Base-by-base conservation (phyloP, 2,888 invertebrate genomes). In the Himalopsyche tibetana region DNA sequence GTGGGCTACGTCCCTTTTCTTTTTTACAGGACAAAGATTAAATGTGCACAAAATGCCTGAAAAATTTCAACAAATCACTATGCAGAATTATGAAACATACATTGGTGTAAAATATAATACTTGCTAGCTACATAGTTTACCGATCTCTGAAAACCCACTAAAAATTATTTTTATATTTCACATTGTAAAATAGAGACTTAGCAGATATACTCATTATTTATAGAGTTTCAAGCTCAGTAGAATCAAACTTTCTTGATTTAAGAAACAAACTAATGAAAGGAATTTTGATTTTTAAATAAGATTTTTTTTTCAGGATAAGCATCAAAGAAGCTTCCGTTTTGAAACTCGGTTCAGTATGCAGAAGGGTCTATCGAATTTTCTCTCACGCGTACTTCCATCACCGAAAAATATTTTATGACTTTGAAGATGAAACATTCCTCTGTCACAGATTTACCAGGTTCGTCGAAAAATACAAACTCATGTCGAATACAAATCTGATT, bases 331-430 rank as follows among this genome's bases (percentile, higher is more conserved):
- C 99, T 17, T 99, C 99, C 55, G 98, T 99, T 89, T 97, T 98
- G 83, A 99, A 99, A 93, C 94, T 99, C 90, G 99, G 99, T 83
- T 99, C 99, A 79, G 99, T 99, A 12, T 99, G 99, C 92, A 95
- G 99, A 90, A 95, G 99, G 90, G 99, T 99, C 2, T 99, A 99
- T 92, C 96, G 99, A 93, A 99, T 99, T 91, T 99, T 99, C 92
- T 99, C 99, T 82, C 99, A 99, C 93, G 99, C 99, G 55, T 99
- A 98, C 92, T 99, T 98, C 92, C 99, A 99, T 93, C 99, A 99
- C 92, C 95, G 98, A 90, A 95, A 96, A 89, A 96, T 99, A 91
- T 99, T 99, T 93, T 99, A 99, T 93, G 97, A 98, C 89, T 99
- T 99, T 93, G 99, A 99, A 95, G 96, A 96, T 90, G 98, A 98